phyloP scores from a whole-genome alignment of 2,797 vertebrate genomes.

The Phrynocephalus vlangalii region DNA sequence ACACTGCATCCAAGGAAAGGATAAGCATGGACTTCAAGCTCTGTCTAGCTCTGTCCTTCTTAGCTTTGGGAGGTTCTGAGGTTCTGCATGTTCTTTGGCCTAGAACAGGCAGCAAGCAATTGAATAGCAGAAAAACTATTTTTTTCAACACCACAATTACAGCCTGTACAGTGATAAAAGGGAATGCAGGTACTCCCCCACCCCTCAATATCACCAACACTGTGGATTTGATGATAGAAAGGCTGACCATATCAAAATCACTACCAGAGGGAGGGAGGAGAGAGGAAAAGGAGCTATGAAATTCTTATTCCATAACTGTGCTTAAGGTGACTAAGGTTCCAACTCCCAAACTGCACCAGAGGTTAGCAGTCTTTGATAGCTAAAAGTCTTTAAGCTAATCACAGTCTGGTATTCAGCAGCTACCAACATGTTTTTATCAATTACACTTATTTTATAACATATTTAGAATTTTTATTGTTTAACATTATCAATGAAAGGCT shows the following conservation, averaged over 20 bases:
- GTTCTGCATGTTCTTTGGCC: neutral
- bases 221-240: neutral
- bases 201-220: neutral
- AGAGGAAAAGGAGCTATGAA: neutral
- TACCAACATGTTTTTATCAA: constrained; percentile 2
- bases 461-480: neutral
- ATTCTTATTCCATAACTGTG: neutral
- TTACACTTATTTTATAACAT: neutral
- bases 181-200: neutral
- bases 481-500: neutral
- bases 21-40: neutral
- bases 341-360: neutral
- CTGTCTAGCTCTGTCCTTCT: neutral
- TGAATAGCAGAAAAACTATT: neutral
- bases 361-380: neutral
- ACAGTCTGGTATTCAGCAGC: neutral
- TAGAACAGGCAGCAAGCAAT: neutral
- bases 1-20: neutral
- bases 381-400: constrained; percentile 17
- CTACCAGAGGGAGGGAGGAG: neutral
- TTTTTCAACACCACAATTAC: neutral
- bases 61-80: neutral
- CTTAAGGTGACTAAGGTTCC: neutral
- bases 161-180: neutral
- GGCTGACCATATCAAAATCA: neutral